phyloP scores from a whole-genome alignment of 2,888 invertebrate genomes.

The Caenorhabditis japonica region DNA sequence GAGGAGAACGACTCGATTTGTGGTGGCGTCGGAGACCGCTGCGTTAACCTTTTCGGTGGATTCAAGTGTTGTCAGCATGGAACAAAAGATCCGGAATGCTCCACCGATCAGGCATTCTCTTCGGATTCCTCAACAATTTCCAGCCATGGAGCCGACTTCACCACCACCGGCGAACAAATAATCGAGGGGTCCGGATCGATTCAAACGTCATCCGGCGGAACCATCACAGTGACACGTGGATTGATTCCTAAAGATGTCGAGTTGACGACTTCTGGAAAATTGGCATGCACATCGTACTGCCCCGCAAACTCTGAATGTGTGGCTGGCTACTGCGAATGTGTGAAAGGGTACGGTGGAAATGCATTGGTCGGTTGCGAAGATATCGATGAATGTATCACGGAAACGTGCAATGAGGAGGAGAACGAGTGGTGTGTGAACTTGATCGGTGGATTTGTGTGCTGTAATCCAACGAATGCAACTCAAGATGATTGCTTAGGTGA shows the following conservation, averaged over 20 bases:
- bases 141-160: conserved; percentile 38
- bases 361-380: conserved; percentile 66
- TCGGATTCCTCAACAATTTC: conserved; percentile 37
- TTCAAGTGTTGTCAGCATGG: conserved; percentile 67
- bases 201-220: conserved; percentile 39
- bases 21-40: conserved; percentile 71
- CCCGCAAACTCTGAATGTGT: conserved; percentile 70
- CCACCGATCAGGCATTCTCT: conserved; percentile 34
- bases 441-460: conserved; percentile 75
- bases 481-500: conserved; percentile 57
- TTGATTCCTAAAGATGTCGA: conserved; percentile 33
- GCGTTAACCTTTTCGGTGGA: conserved; percentile 71
- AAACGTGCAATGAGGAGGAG: conserved; percentile 58
- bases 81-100: conserved; percentile 65
- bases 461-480: conserved; percentile 57
- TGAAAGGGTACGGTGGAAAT: conserved; percentile 70
- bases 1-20: conserved; percentile 64
- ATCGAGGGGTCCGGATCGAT: conserved; percentile 40
- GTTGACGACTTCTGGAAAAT: conserved; percentile 35
- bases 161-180: conserved; percentile 40
- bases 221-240: conserved; percentile 37
- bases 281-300: conserved; percentile 66
- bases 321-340: conserved; percentile 67
- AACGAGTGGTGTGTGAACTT: conserved; percentile 75
- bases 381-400: conserved; percentile 60